Percentiles rank a stretch among this genome's conserved stretches.
These are phyloP conservation scores for Xestia c-nigrum DNA, from an alignment of 2,888 invertebrate species.

Conservation along the genomic window DNA sequence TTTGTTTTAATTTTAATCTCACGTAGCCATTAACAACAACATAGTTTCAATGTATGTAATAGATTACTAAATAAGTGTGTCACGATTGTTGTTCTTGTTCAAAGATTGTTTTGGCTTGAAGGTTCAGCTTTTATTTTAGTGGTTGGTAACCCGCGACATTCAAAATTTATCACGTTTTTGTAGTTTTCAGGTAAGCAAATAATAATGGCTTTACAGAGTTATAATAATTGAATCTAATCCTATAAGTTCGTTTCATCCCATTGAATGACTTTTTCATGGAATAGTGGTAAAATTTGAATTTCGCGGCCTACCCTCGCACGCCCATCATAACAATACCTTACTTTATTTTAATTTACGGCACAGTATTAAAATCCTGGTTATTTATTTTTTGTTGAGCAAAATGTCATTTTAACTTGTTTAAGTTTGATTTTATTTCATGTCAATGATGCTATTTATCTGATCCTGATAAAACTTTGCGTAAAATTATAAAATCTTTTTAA, in stretches of 20 bases:
- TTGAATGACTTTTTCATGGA: too few relatives aligned
- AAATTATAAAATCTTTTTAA: not conserved
- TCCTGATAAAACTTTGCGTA: not conserved
- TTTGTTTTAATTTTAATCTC: conserved; percentile 36
- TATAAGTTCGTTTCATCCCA: too few relatives aligned
- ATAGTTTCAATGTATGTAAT: not conserved
- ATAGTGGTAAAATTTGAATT: too few relatives aligned
- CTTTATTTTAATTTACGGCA: not conserved
- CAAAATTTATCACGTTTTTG: too few relatives aligned
- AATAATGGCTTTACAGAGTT: too few relatives aligned
- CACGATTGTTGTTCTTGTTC: not conserved
- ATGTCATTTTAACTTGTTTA: not conserved
- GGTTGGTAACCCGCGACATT: too few relatives aligned
- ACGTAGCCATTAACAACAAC: not conserved
- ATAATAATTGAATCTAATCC: too few relatives aligned
- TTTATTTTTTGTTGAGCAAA: not conserved
- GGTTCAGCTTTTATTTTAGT: not conserved
- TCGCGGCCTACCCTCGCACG: too few relatives aligned
- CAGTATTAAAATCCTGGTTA: not conserved
- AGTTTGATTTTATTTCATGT: too few relatives aligned
- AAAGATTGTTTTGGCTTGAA: not conserved
- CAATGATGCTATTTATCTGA: not conserved
- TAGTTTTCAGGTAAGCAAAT: too few relatives aligned
- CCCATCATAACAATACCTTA: not conserved
- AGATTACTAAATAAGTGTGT: not conserved